These are phyloP conservation scores for Lycocorax pyrrhopterus DNA, from an alignment of 2,113 vertebrate species.

Conservation along the genomic window DNA sequence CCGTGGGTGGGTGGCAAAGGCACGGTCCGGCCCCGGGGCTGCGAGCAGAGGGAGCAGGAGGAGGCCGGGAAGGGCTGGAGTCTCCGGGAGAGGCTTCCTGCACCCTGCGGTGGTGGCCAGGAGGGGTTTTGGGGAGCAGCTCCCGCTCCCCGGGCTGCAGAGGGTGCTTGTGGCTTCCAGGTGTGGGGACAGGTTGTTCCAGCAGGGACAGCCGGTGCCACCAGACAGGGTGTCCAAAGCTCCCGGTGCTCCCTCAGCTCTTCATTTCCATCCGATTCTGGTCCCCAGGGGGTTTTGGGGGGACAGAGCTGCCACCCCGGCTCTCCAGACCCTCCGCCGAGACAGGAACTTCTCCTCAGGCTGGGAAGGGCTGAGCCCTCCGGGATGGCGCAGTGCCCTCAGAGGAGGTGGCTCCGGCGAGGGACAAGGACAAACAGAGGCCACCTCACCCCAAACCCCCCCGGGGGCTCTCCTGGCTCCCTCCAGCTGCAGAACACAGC, in stretches of 20 bases:
- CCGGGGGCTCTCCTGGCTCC: too few species aligned
- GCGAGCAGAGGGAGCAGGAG: accelerated
- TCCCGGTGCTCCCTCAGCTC: not conserved
- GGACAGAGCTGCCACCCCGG: not conserved
- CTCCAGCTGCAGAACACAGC: not conserved
- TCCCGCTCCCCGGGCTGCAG: not conserved
- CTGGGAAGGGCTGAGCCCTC: not conserved
- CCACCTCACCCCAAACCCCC: not conserved
- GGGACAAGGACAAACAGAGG: not conserved
- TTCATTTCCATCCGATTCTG: not conserved
- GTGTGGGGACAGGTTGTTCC: not conserved
- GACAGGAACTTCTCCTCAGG: not conserved
- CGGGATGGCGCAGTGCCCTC: not conserved
- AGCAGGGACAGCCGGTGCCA: not conserved
- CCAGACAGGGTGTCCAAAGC: not conserved
- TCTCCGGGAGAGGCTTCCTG: accelerated
- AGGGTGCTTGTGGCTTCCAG: not conserved
- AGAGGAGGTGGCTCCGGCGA: not conserved
- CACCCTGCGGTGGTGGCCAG: accelerated
- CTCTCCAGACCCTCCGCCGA: accelerated
- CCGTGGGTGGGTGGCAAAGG: not conserved
- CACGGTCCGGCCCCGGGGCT: not conserved
- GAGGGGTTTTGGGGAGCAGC: not conserved
- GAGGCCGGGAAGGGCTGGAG: not conserved
- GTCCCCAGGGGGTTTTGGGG: accelerated